Evolutionary conservation across 1,140 invertebrate species (phyloP), one percentile per base, ranked within the genome.

Genomic region (Lucilia cuprina): DNA sequence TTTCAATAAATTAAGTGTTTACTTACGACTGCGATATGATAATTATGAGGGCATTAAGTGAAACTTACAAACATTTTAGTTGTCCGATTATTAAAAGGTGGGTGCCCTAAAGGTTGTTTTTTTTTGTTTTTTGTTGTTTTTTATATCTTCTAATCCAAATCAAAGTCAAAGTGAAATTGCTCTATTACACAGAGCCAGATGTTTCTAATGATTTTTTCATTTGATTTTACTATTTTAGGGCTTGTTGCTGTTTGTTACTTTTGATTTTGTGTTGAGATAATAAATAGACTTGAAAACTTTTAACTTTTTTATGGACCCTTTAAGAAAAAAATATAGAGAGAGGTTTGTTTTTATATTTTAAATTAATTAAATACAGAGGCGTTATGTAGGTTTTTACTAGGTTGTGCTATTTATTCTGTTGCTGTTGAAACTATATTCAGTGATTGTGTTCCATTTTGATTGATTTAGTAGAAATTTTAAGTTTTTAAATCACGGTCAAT

Each of bases 101-200:
- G 77, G 77, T 80, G 77, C 77, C 77, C 77, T 50, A 25, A 80
- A 80, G 41, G 77, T 80, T 80, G 77, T 21, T 10, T 70, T 60
- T 60, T 60, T 60, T 60, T n/a, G 25, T 30, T 30, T 1, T 30
- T 30, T 30, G 1, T 30, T 30, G 25, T 30, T 30, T 30, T 3
- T 30, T 1, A 30, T 30, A 2, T 30, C 14, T 60, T 17, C 13
- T 17, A 60, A 3, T 21, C 50, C 12, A 70, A 19, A 25, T 21
- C 65, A 70, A 25, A 19, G 50, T 70, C n/a, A 25, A 70, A 21
- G 65, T 70, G 65, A 70, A 70, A 70, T 70, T 70, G 9, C 65
- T 70, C 19, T 70, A 70, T 70, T 25, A 70, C 10, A 70, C 25
- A 30, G 25, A 30, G 8, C n/a, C 65, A 70, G 65, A 70, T 70